Base-by-base conservation (phyloP, 1,140 invertebrate species). In the Heliothis virescens region DNA sequence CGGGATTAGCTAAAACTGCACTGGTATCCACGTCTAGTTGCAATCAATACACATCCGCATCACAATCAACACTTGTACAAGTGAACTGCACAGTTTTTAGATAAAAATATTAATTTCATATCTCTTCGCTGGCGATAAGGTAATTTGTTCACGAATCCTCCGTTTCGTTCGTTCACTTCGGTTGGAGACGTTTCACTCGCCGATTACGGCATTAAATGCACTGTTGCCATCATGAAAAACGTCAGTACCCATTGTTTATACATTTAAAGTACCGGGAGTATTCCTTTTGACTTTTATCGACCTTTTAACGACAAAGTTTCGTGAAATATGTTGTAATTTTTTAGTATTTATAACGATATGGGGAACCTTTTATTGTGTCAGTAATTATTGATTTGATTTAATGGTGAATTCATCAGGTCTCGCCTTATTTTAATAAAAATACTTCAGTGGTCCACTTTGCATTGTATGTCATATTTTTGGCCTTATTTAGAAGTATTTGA, bases 51-150 rank as follows among this genome's bases (percentile, higher is more conserved):
- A 91, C 87, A 86, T 74, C 71, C 81, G 83, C 87, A 90, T 89
- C 87, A 88, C 85, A 90, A 85, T 92, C 82, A 88, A 88, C 87
- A 91, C 87, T 83, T 74, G 76, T 84, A 83, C 79, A 75, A 85
- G 87, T 83, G 76, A 87, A 89, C 74, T 80, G 84, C 87, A 89
- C 88, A 88, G 86, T 89, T 86, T 86, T 89, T 82, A 86, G 89
- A 85, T 85, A 90, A 86, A 79, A 86, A 90, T 85, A 88, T 81
- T 84, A 91, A 86, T 92, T 87, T 89, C 87, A 93, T 91, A 90
- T 90, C 86, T 88, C 76, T 83, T 80, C 80, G 78, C 79, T 86
- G 74, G 87, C 83, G 88, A 88, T 89, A 89, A 82, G 85, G 89
- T 78, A 85, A 85, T 81, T 82, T 83, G 83, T 86, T 85, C 83